Evolutionary conservation across 2,113 vertebrate genomes (phyloP).

Genomic region (Prochilodus magdalenae): DNA sequence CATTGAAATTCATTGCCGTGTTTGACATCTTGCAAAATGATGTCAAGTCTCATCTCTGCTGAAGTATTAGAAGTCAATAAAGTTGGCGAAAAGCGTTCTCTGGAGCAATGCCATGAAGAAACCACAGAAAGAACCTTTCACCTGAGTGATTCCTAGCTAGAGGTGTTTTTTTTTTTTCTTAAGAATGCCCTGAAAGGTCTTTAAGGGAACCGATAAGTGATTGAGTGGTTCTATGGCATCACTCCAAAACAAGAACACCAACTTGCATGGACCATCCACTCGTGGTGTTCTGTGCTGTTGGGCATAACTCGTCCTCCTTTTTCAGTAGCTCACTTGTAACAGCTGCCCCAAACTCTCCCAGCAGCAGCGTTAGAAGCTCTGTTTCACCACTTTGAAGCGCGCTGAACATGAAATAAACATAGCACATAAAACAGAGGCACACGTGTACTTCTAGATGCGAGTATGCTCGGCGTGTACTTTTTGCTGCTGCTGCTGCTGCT

Average conservation of each 20-base stretch:
- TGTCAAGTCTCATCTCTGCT: slow-evolving; percentile 11
- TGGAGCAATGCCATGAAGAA: neutral
- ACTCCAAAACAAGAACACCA: neutral
- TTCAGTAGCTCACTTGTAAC: slow-evolving; percentile 25
- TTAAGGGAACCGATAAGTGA: neutral
- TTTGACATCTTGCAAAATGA: slow-evolving; percentile 6
- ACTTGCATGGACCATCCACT: slow-evolving; percentile 23
- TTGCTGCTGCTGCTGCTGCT: no score
- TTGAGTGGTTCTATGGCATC: neutral
- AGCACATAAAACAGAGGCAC: slow-evolving; percentile 28
- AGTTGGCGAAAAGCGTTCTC: neutral
- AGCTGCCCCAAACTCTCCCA: slow-evolving; percentile 43
- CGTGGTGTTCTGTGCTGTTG: slow-evolving; percentile 13
- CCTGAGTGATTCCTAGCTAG: neutral
- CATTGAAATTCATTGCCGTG: slow-evolving; percentile 13
- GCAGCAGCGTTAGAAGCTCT: slow-evolving; percentile 42
- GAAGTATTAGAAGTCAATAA: neutral
- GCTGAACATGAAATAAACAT: no score
- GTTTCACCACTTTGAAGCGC: neutral
- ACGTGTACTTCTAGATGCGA: slow-evolving; percentile 59
- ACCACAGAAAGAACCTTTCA: neutral
- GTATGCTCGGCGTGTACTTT: slow-evolving; percentile 48
- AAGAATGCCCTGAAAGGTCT: neutral
- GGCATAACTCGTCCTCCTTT: neutral
- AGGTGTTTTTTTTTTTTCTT: neutral